Evolutionary conservation across 2,888 invertebrate species (phyloP).

Genomic region (Ormyrus nitidulus): DNA sequence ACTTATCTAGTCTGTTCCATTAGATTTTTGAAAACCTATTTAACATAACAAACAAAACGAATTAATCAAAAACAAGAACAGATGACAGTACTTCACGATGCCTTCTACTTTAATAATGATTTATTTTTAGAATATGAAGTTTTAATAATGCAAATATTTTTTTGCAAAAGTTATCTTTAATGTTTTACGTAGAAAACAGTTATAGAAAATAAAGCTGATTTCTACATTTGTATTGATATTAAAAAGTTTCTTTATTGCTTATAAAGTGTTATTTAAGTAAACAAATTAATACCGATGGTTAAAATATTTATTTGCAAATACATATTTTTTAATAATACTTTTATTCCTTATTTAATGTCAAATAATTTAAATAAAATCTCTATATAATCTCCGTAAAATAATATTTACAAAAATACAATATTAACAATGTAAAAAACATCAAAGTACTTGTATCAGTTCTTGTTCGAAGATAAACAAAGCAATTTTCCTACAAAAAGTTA

Average conservation of each 20-base stretch:
- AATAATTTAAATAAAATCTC: conserved; percentile 10
- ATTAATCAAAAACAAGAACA: conserved; percentile 50
- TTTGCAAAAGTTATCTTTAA: neutral
- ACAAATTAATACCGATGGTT: conserved; percentile 41
- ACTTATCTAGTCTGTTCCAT: conserved; percentile 18
- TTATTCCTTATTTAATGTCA: neutral
- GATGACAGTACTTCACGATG: conserved; percentile 12
- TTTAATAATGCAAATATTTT: neutral
- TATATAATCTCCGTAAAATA: conserved; percentile 13
- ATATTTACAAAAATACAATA: conserved; percentile 24
- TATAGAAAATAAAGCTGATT: too few species aligned
- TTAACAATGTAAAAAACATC: conserved; percentile 23
- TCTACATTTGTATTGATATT: neutral
- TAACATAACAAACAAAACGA: conserved; percentile 39
- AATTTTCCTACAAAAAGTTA: conserved; percentile 31
- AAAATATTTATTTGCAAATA: neutral
- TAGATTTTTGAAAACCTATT: conserved; percentile 40
- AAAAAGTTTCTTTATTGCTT: neutral
- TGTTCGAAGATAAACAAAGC: conserved; percentile 41
- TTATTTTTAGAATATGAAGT: too few species aligned
- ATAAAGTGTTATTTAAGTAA: conserved; percentile 24
- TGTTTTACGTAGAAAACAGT: too few species aligned
- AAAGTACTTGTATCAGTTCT: conserved; percentile 46
- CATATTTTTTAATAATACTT: conserved; percentile 27
- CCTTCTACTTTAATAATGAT: neutral